Conservation (phyloP, 2,113 vertebrate species). For the Mustelus asterias region DNA sequence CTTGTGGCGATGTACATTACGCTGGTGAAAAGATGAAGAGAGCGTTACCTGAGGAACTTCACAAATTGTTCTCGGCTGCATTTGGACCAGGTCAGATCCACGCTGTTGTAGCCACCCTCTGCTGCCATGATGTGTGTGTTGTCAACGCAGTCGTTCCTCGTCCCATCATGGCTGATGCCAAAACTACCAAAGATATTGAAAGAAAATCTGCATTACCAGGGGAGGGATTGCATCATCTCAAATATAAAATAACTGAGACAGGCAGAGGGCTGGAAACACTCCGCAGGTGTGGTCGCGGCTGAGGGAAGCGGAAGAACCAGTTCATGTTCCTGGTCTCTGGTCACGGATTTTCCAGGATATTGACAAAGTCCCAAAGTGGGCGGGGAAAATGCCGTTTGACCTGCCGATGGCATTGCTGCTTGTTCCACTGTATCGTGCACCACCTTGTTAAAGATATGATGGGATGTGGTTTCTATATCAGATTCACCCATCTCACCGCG, state of each 20-base stretch:
- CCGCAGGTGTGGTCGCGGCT: neutral
- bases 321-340: neutral
- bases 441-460: too few relatives aligned
- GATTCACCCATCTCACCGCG: too few relatives aligned
- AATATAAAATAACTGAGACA: neutral
- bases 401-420: too few relatives aligned
- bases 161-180: conserved; percentile 81
- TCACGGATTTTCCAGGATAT: neutral
- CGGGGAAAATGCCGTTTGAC: too few relatives aligned
- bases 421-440: too few relatives aligned
- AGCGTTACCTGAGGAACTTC: conserved; percentile 68
- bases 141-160: conserved; percentile 63
- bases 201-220: neutral
- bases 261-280: neutral
- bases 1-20: neutral
- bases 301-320: neutral
- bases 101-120: conserved; percentile 65
- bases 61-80: conserved; percentile 77
- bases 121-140: conserved; percentile 80
- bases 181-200: conserved; percentile 57
- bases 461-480: too few relatives aligned
- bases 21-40: neutral
- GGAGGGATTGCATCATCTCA: neutral
- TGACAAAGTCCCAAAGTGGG: too few relatives aligned
- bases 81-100: conserved; percentile 74